Conservation (phyloP, 2,113 vertebrate genomes). For the Fukomys damarensis region DNA sequence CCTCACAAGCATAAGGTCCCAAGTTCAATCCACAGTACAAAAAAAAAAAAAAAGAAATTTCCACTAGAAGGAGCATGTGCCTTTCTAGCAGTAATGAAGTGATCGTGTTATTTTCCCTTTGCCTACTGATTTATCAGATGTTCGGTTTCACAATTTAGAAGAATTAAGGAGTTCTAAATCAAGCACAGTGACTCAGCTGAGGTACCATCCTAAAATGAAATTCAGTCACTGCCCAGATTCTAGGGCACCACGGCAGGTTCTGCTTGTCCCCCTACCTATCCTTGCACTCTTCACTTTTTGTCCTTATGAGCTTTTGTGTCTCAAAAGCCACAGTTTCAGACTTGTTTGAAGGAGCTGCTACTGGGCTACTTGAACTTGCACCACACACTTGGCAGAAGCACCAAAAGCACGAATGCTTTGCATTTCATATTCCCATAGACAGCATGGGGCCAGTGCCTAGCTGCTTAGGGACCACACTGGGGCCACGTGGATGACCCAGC, state of each 20-base stretch:
- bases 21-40: no score
- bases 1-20: no score
- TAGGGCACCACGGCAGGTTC: neutral
- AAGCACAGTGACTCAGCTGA: no score
- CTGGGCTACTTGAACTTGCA: neutral
- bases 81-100: neutral
- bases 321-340: neutral
- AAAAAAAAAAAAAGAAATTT: no score
- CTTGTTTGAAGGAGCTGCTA: neutral
- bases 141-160: neutral
- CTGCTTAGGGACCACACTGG: neutral
- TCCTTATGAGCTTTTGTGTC: neutral
- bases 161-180: neutral
- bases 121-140: neutral
- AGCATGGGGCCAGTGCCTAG: fast-evolving
- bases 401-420: neutral
- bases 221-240: no score
- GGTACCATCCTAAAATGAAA: no score
- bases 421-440: neutral
- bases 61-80: fast-evolving
- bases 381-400: neutral
- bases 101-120: neutral
- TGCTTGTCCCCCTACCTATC: no score
- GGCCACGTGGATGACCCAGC: neutral
- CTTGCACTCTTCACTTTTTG: fast-evolving